Evolutionary conservation across 2,113 vertebrate species (phyloP).

Genomic region (Macroglossus sobrinus): DNA sequence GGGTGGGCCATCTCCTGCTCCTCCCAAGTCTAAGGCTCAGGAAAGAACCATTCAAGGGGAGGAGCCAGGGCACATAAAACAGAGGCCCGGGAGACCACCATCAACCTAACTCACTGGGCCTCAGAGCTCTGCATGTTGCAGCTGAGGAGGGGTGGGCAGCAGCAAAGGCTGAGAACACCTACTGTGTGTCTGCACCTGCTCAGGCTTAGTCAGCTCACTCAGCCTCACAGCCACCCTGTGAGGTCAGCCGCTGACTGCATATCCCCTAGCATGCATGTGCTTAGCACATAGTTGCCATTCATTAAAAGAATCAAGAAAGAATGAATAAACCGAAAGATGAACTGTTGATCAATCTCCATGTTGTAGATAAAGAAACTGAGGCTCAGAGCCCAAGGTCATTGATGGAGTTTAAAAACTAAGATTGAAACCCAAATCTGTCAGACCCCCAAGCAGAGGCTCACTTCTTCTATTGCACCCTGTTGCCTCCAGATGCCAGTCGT

Average conservation of each 20-base stretch:
- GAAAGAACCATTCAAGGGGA: neutral
- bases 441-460: neutral
- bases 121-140: rapidly evolving
- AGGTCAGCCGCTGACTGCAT: neutral
- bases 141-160: neutral
- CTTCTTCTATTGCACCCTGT: neutral
- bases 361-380: neutral
- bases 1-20: neutral
- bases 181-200: neutral
- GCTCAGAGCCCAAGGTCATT: neutral
- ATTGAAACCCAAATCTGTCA: neutral
- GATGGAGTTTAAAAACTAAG: neutral
- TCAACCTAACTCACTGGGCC: neutral
- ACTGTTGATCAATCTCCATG: neutral
- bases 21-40: neutral
- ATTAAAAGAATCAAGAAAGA: neutral
- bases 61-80: neutral
- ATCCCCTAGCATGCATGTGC: too few species aligned
- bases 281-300: neutral
- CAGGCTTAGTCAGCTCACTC: neutral
- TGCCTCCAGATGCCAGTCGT: neutral
- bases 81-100: neutral
- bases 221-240: neutral
- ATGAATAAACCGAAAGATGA: neutral
- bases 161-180: neutral